Conservation (phyloP, 2,888 invertebrate genomes). For the Drosophila fulvimacula region DNA sequence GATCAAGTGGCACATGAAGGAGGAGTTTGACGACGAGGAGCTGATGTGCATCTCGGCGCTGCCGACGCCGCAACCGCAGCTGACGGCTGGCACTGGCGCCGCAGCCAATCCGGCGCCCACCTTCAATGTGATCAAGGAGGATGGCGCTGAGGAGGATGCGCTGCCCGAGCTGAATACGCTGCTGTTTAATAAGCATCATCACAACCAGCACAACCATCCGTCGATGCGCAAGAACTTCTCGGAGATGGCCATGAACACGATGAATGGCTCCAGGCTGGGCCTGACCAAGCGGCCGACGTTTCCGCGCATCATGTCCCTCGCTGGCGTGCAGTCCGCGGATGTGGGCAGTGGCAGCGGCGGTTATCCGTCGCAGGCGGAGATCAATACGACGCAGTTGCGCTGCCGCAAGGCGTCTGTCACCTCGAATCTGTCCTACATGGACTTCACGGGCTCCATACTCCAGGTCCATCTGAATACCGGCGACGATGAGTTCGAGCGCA, state of each 20-base stretch:
- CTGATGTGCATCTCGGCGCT: slow-evolving; percentile 77
- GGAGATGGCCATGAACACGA: slow-evolving; percentile 84
- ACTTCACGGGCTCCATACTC: slow-evolving; percentile 90
- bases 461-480: slow-evolving; percentile 88
- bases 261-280: slow-evolving; percentile 81
- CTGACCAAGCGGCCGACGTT: slow-evolving; percentile 84
- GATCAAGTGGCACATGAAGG: slow-evolving; percentile 89
- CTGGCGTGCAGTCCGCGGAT: slow-evolving; percentile 81
- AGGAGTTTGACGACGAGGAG: slow-evolving; percentile 83
- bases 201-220: slow-evolving; percentile 63
- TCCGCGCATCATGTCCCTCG: slow-evolving; percentile 84
- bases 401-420: slow-evolving; percentile 89
- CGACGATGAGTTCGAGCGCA: slow-evolving; percentile 84
- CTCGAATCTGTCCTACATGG: slow-evolving; percentile 90
- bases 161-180: slow-evolving; percentile 84
- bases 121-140: slow-evolving; percentile 89
- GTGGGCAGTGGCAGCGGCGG: slow-evolving; percentile 72
- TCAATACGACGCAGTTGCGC: slow-evolving; percentile 85
- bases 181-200: slow-evolving; percentile 81
- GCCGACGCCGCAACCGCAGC: slow-evolving; percentile 69
- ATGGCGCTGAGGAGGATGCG: slow-evolving; percentile 86
- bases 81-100: slow-evolving; percentile 27
- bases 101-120: slow-evolving; percentile 82
- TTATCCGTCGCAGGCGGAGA: slow-evolving; percentile 85
- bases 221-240: slow-evolving; percentile 84